phyloP scores from a whole-genome alignment of 2,888 invertebrate genomes.

The Cephus nigrinus region DNA sequence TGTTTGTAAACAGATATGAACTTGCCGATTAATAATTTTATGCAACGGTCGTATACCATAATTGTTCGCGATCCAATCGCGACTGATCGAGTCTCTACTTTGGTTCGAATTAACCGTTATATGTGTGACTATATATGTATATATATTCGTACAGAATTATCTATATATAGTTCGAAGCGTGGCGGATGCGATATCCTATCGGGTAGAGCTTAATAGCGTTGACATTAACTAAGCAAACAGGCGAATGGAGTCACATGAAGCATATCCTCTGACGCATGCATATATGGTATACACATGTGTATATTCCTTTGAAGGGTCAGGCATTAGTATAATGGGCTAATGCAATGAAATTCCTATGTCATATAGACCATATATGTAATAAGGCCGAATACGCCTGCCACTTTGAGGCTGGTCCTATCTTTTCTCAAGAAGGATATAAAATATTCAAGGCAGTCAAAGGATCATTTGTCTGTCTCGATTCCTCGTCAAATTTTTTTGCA shows the following conservation, averaged over 20 bases:
- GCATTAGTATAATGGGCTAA: background rate
- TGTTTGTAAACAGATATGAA: background rate
- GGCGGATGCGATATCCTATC: constrained; percentile 39
- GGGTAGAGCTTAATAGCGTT: constrained; percentile 43
- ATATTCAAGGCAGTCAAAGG: constrained; percentile 10
- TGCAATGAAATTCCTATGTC: background rate
- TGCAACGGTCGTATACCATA: no score
- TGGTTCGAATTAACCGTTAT: constrained; percentile 33
- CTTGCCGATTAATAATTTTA: no score
- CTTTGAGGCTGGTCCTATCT: background rate
- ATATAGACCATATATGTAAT: background rate
- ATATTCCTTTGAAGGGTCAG: background rate
- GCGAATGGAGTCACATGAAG: constrained; percentile 42
- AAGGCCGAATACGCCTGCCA: background rate
- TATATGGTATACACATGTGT: background rate
- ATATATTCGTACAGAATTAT: background rate
- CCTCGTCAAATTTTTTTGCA: constrained; percentile 16
- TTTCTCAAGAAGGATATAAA: background rate
- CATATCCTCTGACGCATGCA: constrained; percentile 10
- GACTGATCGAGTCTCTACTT: constrained; percentile 5
- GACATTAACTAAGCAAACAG: constrained; percentile 46
- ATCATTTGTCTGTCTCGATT: constrained; percentile 19
- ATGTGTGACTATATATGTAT: constrained; percentile 11
- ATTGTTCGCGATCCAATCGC: no score
- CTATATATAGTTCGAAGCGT: background rate